Base-by-base conservation (phyloP, 64 coral and sea anemone genomes). In the Anthopleura sola region DNA sequence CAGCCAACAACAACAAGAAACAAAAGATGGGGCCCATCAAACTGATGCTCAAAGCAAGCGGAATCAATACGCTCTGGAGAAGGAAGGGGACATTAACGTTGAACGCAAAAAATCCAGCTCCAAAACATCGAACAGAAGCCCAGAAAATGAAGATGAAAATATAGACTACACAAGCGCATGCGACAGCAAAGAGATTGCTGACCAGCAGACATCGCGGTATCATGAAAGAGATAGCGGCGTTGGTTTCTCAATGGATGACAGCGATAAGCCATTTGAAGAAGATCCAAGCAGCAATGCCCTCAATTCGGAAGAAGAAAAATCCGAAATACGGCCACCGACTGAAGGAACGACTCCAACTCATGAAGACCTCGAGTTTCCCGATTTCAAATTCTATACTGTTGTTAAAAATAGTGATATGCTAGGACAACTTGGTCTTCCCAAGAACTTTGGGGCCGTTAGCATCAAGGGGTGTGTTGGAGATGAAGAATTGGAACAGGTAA, bases 391-490 rank as follows among this genome's bases (percentile, higher is more conserved):
- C 19, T 36, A 68, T 29, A 75, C 29, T 26, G 50, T 91, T n/a
- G 40, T 68, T 18, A 91, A 86, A 29, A 82, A 82, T 78, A 96
- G 94, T 81, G 80, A 86, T 12, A 80, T 92, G 18, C 34, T 96
- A 13, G 85, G 71, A 15, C 86, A 84, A 55, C 83, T 96, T 31
- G 87, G 90, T 19, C 40, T 96, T 0, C 94, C 94, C 0, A 82
- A 89, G 31, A 88, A 92, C 58, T 96, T 96, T 85, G 94, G 83
- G 9, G 94, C 94, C n/a, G 90, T 96, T 1, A 90, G 71, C n/a
- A 96, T 96, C 69, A 88, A 86, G 40, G 94, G 94, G 5, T 87
- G 64, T 62, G 83, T 96, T 17, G 94, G 94, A 2, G 66, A 92
- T 24, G 84, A 92, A 77, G 90, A 96, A 40, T 21, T 96, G 12